Evolutionary conservation across 2,888 invertebrate genomes (phyloP).

Genomic region (Clostera curtula): DNA sequence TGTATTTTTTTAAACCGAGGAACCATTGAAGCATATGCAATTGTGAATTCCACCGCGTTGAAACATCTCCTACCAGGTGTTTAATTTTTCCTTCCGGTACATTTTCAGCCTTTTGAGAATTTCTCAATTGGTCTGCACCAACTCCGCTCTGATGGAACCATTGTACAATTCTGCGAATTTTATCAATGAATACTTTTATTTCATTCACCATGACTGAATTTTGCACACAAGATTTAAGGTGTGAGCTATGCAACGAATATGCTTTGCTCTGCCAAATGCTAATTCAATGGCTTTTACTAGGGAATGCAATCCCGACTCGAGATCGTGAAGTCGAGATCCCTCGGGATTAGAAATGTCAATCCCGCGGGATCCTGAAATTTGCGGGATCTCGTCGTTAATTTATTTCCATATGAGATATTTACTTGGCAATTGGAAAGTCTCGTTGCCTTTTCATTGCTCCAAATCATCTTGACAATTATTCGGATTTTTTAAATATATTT

Average conservation of each 20-base stretch:
- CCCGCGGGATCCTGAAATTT: too few relatives aligned
- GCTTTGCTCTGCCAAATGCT: slow-evolving; percentile 20
- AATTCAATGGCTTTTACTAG: slow-evolving; percentile 21
- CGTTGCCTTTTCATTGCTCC: too few relatives aligned
- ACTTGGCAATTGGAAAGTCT: too few relatives aligned
- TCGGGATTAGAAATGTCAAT: too few relatives aligned
- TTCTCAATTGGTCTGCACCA: slow-evolving; percentile 20
- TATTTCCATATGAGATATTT: too few relatives aligned
- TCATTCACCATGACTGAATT: slow-evolving; percentile 14
- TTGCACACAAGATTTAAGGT: slow-evolving; percentile 22
- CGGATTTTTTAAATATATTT: too few relatives aligned
- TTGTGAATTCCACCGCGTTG: slow-evolving; percentile 27
- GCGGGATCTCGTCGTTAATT: too few relatives aligned
- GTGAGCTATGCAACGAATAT: slow-evolving; percentile 23
- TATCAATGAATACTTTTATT: slow-evolving; percentile 20
- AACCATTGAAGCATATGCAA: slow-evolving; percentile 14
- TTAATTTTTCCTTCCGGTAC: slow-evolving; percentile 21
- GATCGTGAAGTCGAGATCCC: too few relatives aligned
- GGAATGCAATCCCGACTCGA: too few relatives aligned
- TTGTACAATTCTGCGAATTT: slow-evolving; percentile 22
- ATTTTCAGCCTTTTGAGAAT: slow-evolving; percentile 18
- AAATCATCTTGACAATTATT: too few relatives aligned
- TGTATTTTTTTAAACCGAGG: slow-evolving; percentile 20
- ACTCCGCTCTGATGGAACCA: slow-evolving; percentile 25
- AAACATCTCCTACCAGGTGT: slow-evolving; percentile 24